Evolutionary conservation across 2,888 invertebrate species (phyloP).

Genomic region (Lapara coniferarum): DNA sequence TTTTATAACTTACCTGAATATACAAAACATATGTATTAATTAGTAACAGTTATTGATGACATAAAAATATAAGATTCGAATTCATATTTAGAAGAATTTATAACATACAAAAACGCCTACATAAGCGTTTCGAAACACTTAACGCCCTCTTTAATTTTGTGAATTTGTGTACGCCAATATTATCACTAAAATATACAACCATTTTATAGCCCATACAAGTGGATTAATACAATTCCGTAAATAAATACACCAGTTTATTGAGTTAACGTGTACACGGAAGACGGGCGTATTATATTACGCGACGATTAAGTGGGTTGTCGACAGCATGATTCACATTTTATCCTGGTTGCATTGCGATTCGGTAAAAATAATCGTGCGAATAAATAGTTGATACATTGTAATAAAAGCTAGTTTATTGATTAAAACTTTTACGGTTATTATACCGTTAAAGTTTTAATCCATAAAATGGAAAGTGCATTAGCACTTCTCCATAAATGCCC

Average conservation of each 20-base stretch:
- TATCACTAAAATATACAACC: conserved; percentile 44
- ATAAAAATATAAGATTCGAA: not conserved
- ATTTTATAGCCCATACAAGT: conserved; percentile 42
- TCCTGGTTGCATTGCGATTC: conserved; percentile 47
- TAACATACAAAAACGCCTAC: not conserved
- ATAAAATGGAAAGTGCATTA: too few relatives aligned
- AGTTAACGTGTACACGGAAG: conserved; percentile 53
- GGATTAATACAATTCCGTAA: conserved; percentile 42
- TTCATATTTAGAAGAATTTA: conserved; percentile 3
- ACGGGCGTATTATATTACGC: conserved; percentile 57
- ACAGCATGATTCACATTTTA: conserved; percentile 64
- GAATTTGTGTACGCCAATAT: conserved; percentile 34
- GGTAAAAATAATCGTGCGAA: conserved; percentile 33
- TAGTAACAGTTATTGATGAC: not conserved
- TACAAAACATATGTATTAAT: not conserved
- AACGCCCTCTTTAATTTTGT: conserved; percentile 17
- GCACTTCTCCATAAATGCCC: too few relatives aligned
- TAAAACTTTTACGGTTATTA: too few relatives aligned
- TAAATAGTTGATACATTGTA: conserved; percentile 6
- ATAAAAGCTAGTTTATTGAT: not conserved
- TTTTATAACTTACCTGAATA: not conserved
- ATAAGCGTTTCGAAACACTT: conserved; percentile 14
- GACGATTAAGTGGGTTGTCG: conserved; percentile 61
- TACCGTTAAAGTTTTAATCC: too few relatives aligned
- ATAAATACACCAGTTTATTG: conserved; percentile 48